Evolutionary conservation across 2,113 vertebrate species (phyloP).

Genomic region (Pluvianellus socialis): DNA sequence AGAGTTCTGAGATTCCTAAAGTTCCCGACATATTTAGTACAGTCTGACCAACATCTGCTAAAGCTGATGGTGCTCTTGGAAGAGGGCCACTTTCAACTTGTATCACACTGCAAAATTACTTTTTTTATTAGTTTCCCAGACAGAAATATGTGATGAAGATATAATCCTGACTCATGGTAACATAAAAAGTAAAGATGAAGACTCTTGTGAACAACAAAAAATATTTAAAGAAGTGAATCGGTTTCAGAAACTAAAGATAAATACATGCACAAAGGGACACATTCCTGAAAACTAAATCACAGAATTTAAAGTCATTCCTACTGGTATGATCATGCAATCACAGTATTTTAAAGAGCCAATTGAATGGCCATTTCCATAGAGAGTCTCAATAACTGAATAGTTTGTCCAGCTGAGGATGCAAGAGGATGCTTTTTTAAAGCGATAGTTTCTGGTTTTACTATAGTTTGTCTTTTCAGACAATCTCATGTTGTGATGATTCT

Average conservation of each 20-base stretch:
- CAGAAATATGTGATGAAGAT: background rate
- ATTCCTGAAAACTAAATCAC: background rate
- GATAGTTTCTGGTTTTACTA: background rate
- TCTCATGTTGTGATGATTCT: background rate
- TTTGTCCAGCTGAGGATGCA: background rate
- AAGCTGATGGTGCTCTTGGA: slow-evolving; percentile 6
- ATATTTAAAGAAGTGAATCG: background rate
- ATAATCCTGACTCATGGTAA: background rate
- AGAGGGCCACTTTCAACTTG: background rate
- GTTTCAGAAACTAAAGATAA: background rate
- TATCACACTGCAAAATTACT: background rate
- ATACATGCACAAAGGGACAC: background rate
- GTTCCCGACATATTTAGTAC: background rate
- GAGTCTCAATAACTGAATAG: background rate
- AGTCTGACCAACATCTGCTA: background rate
- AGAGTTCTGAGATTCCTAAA: background rate
- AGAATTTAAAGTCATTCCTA: background rate
- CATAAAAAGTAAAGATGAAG: background rate
- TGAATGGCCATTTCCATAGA: background rate
- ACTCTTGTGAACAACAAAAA: background rate
- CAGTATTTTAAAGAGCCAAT: background rate
- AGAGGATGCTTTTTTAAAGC: background rate
- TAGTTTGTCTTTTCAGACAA: background rate
- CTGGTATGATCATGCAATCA: background rate
- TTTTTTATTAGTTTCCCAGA: background rate